Conservation (phyloP, 2,888 invertebrate genomes). For the Coelogynopora nodosa region DNA sequence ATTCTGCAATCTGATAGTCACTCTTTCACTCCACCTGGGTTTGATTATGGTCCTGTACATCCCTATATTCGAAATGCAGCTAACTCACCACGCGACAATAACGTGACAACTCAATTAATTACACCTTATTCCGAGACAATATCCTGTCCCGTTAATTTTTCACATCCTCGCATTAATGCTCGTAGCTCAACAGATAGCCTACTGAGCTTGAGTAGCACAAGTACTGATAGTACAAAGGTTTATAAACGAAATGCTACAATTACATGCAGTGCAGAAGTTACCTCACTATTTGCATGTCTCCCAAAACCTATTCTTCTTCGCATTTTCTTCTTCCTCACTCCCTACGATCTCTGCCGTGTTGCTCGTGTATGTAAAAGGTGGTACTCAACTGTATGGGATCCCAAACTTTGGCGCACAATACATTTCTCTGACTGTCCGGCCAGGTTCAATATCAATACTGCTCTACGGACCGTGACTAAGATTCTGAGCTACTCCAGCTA, state of each 20-base stretch:
- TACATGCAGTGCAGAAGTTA: background rate
- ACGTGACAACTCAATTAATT: too few relatives aligned
- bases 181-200: background rate
- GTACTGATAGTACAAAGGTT: background rate
- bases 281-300: background rate
- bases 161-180: background rate
- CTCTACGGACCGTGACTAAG: slow-evolving; percentile 66
- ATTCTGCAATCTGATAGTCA: background rate
- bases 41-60: slow-evolving; percentile 20
- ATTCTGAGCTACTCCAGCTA: slow-evolving; percentile 70
- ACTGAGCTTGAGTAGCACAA: background rate
- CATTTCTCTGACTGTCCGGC: slow-evolving; percentile 48
- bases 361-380: slow-evolving; percentile 74
- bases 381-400: slow-evolving; percentile 75
- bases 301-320: slow-evolving; percentile 49
- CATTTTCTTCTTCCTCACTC: slow-evolving; percentile 71
- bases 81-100: background rate
- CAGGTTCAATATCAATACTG: slow-evolving; percentile 66
- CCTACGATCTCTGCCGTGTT: slow-evolving; percentile 70
- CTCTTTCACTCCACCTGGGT: background rate
- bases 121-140: too few relatives aligned
- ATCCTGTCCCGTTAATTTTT: too few relatives aligned
- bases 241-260: background rate
- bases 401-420: slow-evolving; percentile 72
- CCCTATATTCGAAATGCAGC: background rate